A percentile compares a stretch with the other conserved stretches of the same genome.
phyloP scores from a whole-genome alignment of 64 coral and sea anemone species.

The Montipora efflorescens region DNA sequence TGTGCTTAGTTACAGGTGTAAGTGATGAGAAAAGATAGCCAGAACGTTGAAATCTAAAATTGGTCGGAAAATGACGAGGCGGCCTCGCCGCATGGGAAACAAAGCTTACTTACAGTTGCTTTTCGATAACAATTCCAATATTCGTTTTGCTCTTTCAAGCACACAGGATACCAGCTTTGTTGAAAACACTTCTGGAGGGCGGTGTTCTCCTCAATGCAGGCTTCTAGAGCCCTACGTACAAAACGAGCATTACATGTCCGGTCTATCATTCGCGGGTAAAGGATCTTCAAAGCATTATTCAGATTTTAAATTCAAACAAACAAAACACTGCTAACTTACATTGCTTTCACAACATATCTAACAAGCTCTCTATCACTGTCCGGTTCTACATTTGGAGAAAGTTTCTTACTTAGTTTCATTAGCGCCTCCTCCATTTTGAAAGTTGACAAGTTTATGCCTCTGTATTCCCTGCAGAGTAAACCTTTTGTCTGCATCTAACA shows the following conservation, averaged over 20 bases:
- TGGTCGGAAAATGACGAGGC: too few species aligned
- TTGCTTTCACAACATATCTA: slow-evolving; percentile 53
- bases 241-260: not conserved
- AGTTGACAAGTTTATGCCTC: not conserved
- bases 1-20: too few species aligned
- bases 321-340: slow-evolving; percentile 20
- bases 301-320: not conserved
- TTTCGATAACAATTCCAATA: slow-evolving; percentile 81
- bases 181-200: slow-evolving; percentile 66
- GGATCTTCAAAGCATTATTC: not conserved
- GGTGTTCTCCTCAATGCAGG: slow-evolving; percentile 50
- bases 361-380: slow-evolving; percentile 64
- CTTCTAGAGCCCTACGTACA: slow-evolving; percentile 62
- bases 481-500: not conserved
- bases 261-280: not conserved
- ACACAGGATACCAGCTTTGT: slow-evolving; percentile 70
- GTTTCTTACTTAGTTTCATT: not conserved
- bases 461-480: not conserved
- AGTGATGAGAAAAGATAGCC: too few species aligned
- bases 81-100: too few species aligned
- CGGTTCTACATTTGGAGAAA: slow-evolving; percentile 26
- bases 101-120: slow-evolving; percentile 48
- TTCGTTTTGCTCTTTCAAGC: slow-evolving; percentile 44
- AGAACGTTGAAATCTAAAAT: too few species aligned
- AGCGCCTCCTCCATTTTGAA: slow-evolving; percentile 40